phyloP scores from a whole-genome alignment of 2,888 invertebrate genomes.

The Cryptocephalus primarius region DNA sequence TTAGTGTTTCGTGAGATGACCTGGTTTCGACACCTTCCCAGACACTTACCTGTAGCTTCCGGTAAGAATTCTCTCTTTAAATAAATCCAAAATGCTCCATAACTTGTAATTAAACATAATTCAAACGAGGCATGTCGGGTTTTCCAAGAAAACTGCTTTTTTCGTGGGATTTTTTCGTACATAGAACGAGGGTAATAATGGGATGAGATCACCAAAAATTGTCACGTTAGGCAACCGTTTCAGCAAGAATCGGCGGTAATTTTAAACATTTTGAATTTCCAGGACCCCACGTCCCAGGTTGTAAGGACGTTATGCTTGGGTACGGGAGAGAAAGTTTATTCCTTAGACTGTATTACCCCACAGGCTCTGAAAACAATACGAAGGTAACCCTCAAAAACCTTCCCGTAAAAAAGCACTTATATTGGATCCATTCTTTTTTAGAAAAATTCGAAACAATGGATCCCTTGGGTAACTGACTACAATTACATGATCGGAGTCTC shows the following conservation, averaged over 20 bases:
- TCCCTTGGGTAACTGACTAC: slow-evolving; percentile 44
- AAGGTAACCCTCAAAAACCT: background rate
- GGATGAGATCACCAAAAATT: no score
- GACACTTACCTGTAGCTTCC: slow-evolving; percentile 18
- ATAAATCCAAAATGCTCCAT: background rate
- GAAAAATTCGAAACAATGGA: slow-evolving; percentile 40
- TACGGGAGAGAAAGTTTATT: slow-evolving; percentile 42
- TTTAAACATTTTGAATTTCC: slow-evolving; percentile 12
- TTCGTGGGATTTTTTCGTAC: no score
- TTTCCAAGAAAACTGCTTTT: no score
- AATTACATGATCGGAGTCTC: slow-evolving; percentile 44
- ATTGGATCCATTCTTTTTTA: slow-evolving; percentile 21
- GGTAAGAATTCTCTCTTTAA: slow-evolving; percentile 12
- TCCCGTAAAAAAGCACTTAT: background rate
- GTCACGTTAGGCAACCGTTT: no score
- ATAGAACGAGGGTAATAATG: no score
- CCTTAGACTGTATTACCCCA: slow-evolving; percentile 48
- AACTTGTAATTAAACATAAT: no score
- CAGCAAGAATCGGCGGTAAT: no score
- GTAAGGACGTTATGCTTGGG: slow-evolving; percentile 46
- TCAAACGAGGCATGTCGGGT: no score
- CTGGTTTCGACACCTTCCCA: slow-evolving; percentile 10
- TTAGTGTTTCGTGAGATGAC: slow-evolving; percentile 4
- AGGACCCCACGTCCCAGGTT: slow-evolving; percentile 46
- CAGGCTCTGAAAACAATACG: slow-evolving; percentile 28